Evolutionary conservation across 2,113 vertebrate genomes (phyloP).

Genomic region (Antechinus stuartii): DNA sequence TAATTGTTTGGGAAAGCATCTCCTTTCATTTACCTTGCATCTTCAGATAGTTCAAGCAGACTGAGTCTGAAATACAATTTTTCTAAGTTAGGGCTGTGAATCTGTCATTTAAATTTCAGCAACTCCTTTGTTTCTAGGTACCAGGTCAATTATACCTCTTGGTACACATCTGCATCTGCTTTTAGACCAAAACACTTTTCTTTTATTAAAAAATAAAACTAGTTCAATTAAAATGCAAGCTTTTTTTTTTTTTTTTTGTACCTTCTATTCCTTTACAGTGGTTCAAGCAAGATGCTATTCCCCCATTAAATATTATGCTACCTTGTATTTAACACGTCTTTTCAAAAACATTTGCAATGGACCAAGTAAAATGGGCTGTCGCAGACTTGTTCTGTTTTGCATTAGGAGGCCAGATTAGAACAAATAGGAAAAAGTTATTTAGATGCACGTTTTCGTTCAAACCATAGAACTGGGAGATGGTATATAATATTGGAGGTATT

Average conservation of each 20-base stretch:
- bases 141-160: constrained; percentile 53
- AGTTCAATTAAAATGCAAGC: constrained; percentile 71
- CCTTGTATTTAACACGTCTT: constrained; percentile 30
- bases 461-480: constrained; percentile 4
- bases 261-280: constrained; percentile 59
- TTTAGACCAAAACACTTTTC: constrained; percentile 64
- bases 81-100: constrained; percentile 46
- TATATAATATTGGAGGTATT: not conserved
- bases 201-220: constrained; percentile 83
- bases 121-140: constrained; percentile 6
- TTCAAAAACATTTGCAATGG: not conserved
- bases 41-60: constrained; percentile 64
- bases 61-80: constrained; percentile 46
- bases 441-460: constrained; percentile 32
- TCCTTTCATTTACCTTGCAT: constrained; percentile 66
- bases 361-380: constrained; percentile 33
- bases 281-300: constrained; percentile 6
- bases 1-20: constrained; percentile 56
- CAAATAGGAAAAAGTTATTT: not conserved
- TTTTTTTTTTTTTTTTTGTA: constrained; percentile 23
- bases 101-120: constrained; percentile 28
- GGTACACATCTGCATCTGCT: constrained; percentile 69
- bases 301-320: not conserved
- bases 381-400: constrained; percentile 27
- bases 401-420: constrained; percentile 12